These are phyloP conservation scores for Eupithecia abbreviata DNA, from an alignment of 2,888 invertebrate species.

Conservation along the genomic window DNA sequence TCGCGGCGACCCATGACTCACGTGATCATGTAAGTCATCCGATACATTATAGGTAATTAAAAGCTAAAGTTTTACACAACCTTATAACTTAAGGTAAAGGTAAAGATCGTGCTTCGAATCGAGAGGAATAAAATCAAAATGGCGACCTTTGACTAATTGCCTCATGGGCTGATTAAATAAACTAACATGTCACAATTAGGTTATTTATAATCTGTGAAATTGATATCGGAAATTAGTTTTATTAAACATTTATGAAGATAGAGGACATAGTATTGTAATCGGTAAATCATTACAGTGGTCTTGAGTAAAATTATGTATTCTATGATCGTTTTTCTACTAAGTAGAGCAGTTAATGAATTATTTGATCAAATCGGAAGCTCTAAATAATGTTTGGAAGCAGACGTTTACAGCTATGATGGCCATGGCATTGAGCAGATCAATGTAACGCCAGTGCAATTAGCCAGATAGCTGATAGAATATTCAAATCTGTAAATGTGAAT, in stretches of 20 bases:
- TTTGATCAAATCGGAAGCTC: constrained; percentile 27
- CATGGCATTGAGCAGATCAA: constrained; percentile 39
- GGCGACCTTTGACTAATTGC: constrained; percentile 21
- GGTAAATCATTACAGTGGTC: neutral
- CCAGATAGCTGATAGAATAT: constrained; percentile 29
- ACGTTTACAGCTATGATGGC: constrained; percentile 16
- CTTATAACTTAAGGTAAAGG: constrained; percentile 17
- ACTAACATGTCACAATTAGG: constrained; percentile 16
- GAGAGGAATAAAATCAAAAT: constrained; percentile 9
- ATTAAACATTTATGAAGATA: constrained; percentile 20
- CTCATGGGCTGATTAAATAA: constrained; percentile 15
- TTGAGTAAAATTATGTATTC: constrained; percentile 11
- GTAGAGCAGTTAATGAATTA: neutral
- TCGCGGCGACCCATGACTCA: constrained; percentile 22
- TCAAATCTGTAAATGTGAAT: constrained; percentile 36
- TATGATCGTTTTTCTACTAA: neutral
- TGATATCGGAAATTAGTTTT: constrained; percentile 37
- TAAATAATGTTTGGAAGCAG: constrained; percentile 27
- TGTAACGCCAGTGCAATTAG: constrained; percentile 24
- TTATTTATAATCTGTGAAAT: constrained; percentile 39
- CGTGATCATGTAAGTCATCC: constrained; percentile 22
- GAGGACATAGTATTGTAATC: neutral
- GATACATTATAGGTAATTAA: constrained; percentile 24
- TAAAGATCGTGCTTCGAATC: constrained; percentile 17
- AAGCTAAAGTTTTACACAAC: constrained; percentile 19